A percentile compares a stretch with the other conserved stretches of the same genome.
Conservation (phyloP, 2,113 vertebrate genomes). For the mouse (Mus musculus) region GRCm39 chr11:47210501-47211000, state of each 20-base stretch:
- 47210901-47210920: not conserved
- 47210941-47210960: not conserved
- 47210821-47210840: not conserved
- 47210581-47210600: not conserved
- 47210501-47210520: not conserved
- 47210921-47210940: not conserved
- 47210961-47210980: not conserved
- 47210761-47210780: not conserved
- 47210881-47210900: fast-evolving
- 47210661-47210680: not conserved
- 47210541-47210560: not conserved
- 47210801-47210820: too few species aligned
- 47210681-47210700: not conserved
- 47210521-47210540: not conserved
- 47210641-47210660: not conserved
- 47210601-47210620: not conserved
- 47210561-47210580: not conserved
- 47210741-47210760: not conserved
- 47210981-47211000: conserved; percentile 26
- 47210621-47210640: not conserved
- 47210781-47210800: not conserved
- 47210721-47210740: not conserved
- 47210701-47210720: not conserved
- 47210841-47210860: not conserved
- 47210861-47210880: not conserved